These are phyloP conservation scores for Neuroterus valhalla DNA, from an alignment of 1,140 invertebrate genomes.

Conservation along the genomic window DNA sequence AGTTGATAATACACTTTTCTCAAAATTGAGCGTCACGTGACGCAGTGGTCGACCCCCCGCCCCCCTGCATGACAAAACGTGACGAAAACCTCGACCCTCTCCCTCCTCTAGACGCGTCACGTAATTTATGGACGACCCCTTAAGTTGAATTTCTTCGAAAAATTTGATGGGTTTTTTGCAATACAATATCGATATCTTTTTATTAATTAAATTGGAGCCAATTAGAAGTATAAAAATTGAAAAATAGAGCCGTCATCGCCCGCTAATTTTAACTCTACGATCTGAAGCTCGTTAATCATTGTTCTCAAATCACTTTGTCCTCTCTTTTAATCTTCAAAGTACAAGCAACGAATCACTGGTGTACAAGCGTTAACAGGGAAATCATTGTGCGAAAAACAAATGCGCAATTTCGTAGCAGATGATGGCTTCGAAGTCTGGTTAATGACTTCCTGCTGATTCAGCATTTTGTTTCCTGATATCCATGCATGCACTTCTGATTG, in stretches of 20 bases:
- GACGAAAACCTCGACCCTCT: too few species aligned
- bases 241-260: constrained; percentile 7
- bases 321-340: constrained; percentile 22
- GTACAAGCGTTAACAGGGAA: not conserved
- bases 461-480: constrained; percentile 12
- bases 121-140: too few species aligned
- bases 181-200: not conserved
- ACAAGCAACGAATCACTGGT: not conserved
- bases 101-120: too few species aligned
- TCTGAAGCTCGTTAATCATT: constrained; percentile 13
- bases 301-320: constrained; percentile 12
- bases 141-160: too few species aligned
- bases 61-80: too few species aligned
- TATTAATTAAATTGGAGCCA: not conserved
- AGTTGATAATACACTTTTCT: too few species aligned
- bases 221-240: not conserved
- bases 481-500: constrained; percentile 1
- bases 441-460: constrained; percentile 30
- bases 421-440: not conserved
- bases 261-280: constrained; percentile 2
- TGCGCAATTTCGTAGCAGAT: constrained; percentile 22
- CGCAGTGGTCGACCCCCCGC: too few species aligned
- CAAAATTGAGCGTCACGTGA: too few species aligned
- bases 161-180: too few species aligned
- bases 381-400: constrained; percentile 28